Evolutionary conservation across 2,797 vertebrate genomes (phyloP).

Genomic region (Ptychobarbus kaznakovi): DNA sequence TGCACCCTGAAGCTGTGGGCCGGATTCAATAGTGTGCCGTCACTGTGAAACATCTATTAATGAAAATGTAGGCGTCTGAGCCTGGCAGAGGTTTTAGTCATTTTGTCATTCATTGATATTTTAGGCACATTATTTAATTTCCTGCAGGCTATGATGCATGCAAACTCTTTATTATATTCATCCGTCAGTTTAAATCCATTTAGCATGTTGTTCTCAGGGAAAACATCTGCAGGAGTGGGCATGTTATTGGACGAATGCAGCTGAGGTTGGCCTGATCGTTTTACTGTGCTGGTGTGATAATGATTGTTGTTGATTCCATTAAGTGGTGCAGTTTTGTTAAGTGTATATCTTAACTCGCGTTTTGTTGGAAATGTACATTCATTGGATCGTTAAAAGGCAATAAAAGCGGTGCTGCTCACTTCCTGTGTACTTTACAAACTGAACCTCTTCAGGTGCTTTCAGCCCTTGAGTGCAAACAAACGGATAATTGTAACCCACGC

Average conservation of each 20-base stretch:
- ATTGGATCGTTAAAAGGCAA: background rate
- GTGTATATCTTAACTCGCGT: background rate
- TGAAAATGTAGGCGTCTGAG: background rate
- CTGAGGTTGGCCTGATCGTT: background rate
- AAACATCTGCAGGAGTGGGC: constrained; percentile 4
- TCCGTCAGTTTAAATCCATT: constrained; percentile 3
- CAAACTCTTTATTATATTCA: background rate
- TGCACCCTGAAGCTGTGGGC: background rate
- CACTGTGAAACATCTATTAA: background rate
- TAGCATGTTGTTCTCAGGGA: constrained; percentile 3
- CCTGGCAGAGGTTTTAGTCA: background rate
- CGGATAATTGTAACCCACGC: constrained; percentile 5
- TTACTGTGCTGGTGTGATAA: constrained; percentile 4
- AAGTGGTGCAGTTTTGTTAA: constrained; percentile 6
- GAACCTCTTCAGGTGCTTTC: constrained; percentile 10
- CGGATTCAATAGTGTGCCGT: background rate
- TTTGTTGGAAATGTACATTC: background rate
- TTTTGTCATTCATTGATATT: background rate
- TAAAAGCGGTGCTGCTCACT: constrained; percentile 8
- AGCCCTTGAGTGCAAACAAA: constrained; percentile 15
- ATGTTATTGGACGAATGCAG: background rate
- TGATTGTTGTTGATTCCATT: background rate
- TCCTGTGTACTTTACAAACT: constrained; percentile 29
- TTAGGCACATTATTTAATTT: background rate
- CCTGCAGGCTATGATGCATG: background rate